Percentiles rank a stretch among this genome's conserved stretches.
These are phyloP conservation scores for Heliconius ismenius DNA, from an alignment of 2,888 invertebrate genomes.

Conservation along the genomic window DNA sequence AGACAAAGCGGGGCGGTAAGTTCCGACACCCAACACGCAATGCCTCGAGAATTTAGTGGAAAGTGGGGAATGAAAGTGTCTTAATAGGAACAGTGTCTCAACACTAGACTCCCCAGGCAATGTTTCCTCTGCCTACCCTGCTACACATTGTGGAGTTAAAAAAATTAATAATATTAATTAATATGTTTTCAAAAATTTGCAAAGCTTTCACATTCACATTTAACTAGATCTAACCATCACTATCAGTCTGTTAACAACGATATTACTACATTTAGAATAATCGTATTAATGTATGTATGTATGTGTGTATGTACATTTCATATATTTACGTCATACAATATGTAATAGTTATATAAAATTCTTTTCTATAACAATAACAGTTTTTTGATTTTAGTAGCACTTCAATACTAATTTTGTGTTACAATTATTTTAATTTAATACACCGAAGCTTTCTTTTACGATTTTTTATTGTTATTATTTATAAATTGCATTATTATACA, in stretches of 20 bases:
- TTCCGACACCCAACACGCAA: background rate
- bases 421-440: slow-evolving; percentile 2
- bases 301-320: slow-evolving; percentile 10
- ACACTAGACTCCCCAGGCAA: no score
- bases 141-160: background rate
- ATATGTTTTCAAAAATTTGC: background rate
- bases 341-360: slow-evolving; percentile 18
- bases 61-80: background rate
- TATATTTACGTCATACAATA: background rate
- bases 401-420: slow-evolving; percentile 1
- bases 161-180: no score
- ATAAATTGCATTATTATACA: no score
- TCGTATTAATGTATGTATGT: slow-evolving; percentile 27
- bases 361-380: slow-evolving; percentile 36
- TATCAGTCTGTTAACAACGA: slow-evolving; percentile 76
- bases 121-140: background rate
- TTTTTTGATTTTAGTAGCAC: slow-evolving; percentile 21
- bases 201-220: slow-evolving; percentile 19
- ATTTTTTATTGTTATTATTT: background rate
- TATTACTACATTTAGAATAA: slow-evolving; percentile 40
- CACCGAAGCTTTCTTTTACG: background rate
- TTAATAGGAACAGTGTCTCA: background rate
- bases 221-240: slow-evolving; percentile 55
- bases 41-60: background rate
- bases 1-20: background rate